A percentile compares a stretch with the other conserved stretches of the same genome.
phyloP scores from a whole-genome alignment of 2,113 vertebrate genomes.

The Macrotis lagotis region DNA sequence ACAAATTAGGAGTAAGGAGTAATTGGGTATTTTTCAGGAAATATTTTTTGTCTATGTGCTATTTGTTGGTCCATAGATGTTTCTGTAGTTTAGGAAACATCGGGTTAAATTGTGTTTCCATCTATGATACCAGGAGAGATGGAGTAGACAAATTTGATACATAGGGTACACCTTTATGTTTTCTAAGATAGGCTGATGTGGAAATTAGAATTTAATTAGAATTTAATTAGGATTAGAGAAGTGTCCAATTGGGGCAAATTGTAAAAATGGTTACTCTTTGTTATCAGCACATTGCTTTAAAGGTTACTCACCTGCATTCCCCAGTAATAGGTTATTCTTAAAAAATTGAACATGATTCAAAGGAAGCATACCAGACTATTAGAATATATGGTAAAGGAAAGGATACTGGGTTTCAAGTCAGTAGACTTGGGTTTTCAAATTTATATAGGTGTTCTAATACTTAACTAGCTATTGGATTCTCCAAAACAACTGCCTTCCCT shows the following conservation, averaged over 20 bases:
- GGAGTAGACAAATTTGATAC: not conserved
- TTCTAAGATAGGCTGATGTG: not conserved
- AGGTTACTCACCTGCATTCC: not conserved
- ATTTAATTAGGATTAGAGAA: not conserved
- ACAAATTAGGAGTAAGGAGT: too few relatives aligned
- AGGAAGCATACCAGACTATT: not conserved
- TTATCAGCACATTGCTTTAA: not conserved
- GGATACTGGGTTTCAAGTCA: not conserved
- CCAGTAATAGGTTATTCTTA: not conserved
- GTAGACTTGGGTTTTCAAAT: not conserved
- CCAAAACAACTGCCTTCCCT: not conserved
- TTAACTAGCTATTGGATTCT: not conserved
- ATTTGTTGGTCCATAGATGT: not conserved
- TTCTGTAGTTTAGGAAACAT: not conserved
- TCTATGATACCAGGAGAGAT: not conserved
- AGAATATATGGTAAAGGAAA: not conserved
- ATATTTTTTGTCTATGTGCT: not conserved
- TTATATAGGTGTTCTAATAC: accelerated
- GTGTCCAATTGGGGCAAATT: not conserved
- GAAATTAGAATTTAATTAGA: not conserved
- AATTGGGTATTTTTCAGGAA: too few relatives aligned
- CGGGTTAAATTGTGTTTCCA: not conserved
- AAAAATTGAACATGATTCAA: not conserved
- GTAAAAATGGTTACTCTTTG: not conserved
- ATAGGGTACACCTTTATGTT: not conserved